Percentiles rank a stretch among this genome's conserved stretches.
Conservation (phyloP, 2,797 vertebrate species). For the Bradypus variegatus region DNA sequence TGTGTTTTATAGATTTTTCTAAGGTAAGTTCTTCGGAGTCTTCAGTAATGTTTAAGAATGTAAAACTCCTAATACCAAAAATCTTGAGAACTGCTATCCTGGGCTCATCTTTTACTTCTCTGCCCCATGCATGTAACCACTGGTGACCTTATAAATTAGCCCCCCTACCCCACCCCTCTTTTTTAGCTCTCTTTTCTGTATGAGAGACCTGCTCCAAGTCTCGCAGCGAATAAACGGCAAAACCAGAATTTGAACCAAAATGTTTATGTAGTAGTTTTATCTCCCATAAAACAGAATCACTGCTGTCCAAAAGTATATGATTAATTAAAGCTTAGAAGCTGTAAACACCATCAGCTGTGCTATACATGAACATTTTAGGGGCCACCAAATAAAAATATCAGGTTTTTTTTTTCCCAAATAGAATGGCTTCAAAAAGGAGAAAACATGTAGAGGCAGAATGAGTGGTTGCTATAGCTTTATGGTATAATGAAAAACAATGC, state of each 20-base stretch:
- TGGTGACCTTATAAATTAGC: neutral
- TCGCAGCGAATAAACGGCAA: neutral
- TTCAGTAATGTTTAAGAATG: neutral
- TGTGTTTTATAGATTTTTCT: constrained; percentile 12
- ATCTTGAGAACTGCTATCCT: neutral
- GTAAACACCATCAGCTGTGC: neutral
- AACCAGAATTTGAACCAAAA: neutral
- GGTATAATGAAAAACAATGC: neutral
- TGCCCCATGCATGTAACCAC: neutral
- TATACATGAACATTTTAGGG: neutral
- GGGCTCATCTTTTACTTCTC: constrained; percentile 16
- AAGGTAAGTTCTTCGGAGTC: neutral
- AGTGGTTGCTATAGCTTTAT: neutral
- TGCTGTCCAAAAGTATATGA: neutral
- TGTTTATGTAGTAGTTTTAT: neutral
- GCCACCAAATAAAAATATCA: neutral
- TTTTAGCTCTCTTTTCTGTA: neutral
- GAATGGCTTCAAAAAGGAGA: neutral
- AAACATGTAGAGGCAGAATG: neutral
- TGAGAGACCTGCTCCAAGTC: neutral
- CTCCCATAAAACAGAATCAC: neutral
- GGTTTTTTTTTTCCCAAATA: constrained; percentile 2
- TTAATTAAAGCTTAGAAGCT: constrained; percentile 9
- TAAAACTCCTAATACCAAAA: neutral
- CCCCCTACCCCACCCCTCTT: neutral